Conservation (phyloP, 2,797 vertebrate species). For the Triplophysa yarkandensis region DNA sequence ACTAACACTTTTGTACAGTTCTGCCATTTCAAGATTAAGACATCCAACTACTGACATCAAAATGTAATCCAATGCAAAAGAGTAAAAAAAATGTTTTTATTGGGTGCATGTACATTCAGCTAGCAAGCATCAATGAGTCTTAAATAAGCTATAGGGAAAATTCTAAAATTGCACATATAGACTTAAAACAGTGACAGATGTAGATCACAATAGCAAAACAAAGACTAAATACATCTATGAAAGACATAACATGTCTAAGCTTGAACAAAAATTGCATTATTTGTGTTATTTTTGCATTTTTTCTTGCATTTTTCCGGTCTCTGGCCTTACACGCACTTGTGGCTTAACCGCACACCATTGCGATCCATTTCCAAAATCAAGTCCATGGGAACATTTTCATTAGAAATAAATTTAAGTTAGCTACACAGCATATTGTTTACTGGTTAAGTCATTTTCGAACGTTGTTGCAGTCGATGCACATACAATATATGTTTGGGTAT, state of each 20-base stretch:
- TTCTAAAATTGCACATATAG: conserved; percentile 12
- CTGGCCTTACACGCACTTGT: background rate
- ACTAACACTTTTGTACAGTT: conserved; percentile 11
- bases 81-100: conserved; percentile 22
- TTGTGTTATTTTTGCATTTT: conserved; percentile 18
- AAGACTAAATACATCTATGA: background rate
- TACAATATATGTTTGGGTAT: too few relatives aligned
- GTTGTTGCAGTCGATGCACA: too few relatives aligned
- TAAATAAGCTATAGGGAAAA: conserved; percentile 12
- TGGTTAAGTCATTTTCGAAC: conserved; percentile 42
- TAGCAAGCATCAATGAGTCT: conserved; percentile 17
- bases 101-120: conserved; percentile 29
- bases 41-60: conserved; percentile 6
- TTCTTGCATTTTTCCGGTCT: background rate
- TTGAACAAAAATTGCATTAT: conserved; percentile 12
- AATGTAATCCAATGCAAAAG: too few relatives aligned
- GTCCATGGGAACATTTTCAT: conserved; percentile 22
- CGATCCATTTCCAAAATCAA: conserved; percentile 1
- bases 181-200: conserved; percentile 10
- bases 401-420: conserved; percentile 49
- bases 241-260: background rate
- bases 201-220: conserved; percentile 8
- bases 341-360: background rate
- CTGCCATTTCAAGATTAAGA: conserved; percentile 1
- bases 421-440: conserved; percentile 15